These are phyloP conservation scores for Hypotaenidia okinawae DNA, from an alignment of 2,797 vertebrate species.

Conservation along the genomic window DNA sequence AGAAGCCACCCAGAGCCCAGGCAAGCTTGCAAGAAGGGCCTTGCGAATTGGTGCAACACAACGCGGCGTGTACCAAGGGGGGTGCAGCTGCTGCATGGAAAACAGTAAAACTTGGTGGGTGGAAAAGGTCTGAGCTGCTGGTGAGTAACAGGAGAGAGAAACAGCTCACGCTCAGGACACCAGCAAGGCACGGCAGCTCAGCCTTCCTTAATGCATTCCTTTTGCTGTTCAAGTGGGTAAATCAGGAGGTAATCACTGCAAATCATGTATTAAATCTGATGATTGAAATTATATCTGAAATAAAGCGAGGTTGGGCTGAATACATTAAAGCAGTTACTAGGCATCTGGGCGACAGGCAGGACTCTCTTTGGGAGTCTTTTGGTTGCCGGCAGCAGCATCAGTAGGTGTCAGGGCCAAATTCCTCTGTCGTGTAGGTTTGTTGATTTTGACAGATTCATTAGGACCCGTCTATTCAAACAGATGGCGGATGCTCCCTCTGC, in stretches of 20 bases:
- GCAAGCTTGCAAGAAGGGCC: background rate
- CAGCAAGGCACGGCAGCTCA: background rate
- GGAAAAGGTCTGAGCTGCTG: slow-evolving; percentile 38
- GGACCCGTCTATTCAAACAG: background rate
- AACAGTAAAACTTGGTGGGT: slow-evolving; percentile 44
- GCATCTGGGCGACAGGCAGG: background rate
- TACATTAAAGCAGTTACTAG: background rate
- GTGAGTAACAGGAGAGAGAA: slow-evolving; percentile 19
- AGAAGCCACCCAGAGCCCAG: background rate
- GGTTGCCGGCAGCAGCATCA: background rate
- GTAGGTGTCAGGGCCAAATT: background rate
- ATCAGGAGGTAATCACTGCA: background rate
- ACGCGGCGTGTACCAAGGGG: background rate
- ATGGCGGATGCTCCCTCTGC: background rate
- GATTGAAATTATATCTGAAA: background rate
- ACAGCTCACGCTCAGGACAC: background rate
- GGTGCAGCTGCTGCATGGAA: background rate
- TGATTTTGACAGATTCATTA: background rate
- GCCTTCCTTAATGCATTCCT: background rate
- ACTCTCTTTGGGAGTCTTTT: background rate
- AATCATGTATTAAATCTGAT: background rate
- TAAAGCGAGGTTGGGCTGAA: background rate
- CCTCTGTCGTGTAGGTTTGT: background rate
- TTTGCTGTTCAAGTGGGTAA: background rate
- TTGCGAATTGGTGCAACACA: background rate